These are phyloP conservation scores for Erebia palarica DNA, from an alignment of 2,888 invertebrate species.

Conservation along the genomic window DNA sequence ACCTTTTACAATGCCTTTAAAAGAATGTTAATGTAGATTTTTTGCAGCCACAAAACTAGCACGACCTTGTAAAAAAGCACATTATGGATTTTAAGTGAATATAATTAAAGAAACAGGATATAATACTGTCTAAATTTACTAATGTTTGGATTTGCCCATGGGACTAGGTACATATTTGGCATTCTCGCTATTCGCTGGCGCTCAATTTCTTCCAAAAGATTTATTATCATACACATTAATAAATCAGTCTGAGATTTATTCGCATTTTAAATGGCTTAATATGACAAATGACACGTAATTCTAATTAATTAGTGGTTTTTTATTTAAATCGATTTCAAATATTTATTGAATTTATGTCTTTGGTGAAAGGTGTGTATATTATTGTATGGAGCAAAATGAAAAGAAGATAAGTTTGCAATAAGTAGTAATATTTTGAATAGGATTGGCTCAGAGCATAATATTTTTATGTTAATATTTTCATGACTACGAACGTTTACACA, in stretches of 20 bases:
- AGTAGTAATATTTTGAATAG: too few relatives aligned
- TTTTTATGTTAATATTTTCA: too few relatives aligned
- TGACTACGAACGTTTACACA: too few relatives aligned
- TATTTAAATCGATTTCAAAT: constrained; percentile 3
- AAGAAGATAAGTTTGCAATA: neutral
- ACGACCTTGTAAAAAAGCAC: constrained; percentile 46
- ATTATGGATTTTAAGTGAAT: constrained; percentile 45
- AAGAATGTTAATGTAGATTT: constrained; percentile 13
- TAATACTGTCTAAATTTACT: constrained; percentile 31
- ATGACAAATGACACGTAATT: constrained; percentile 14
- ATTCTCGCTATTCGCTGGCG: constrained; percentile 15
- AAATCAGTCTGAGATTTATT: constrained; percentile 17
- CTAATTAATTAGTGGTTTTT: constrained; percentile 8
- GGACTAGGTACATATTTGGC: constrained; percentile 24
- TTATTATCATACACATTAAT: constrained; percentile 13
- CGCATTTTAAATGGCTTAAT: constrained; percentile 14
- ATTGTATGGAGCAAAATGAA: neutral
- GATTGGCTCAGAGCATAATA: too few relatives aligned
- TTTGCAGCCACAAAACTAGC: constrained; percentile 39
- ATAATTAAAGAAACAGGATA: constrained; percentile 41
- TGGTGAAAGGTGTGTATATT: constrained; percentile 4
- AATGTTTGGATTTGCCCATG: constrained; percentile 46
- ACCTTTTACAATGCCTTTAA: constrained; percentile 26
- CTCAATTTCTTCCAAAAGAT: constrained; percentile 18
- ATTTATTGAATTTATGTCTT: neutral